These are phyloP conservation scores for Pteropus alecto DNA, from an alignment of 2,113 vertebrate species.

Conservation along the genomic window DNA sequence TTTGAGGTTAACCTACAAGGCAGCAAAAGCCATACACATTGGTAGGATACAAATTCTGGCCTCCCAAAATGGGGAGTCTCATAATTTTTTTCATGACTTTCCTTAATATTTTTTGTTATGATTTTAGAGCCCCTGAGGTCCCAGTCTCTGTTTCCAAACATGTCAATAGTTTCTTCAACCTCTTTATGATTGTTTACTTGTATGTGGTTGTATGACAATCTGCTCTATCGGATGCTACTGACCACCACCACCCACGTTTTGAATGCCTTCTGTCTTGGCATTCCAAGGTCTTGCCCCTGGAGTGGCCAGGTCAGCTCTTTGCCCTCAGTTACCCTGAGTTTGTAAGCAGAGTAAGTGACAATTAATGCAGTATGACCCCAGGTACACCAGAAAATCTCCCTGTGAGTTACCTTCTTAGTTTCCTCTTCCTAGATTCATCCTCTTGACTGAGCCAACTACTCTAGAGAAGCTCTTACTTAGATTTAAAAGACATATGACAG, in stretches of 20 bases:
- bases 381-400: neutral
- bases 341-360: neutral
- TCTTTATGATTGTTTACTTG: neutral
- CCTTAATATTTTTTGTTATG: neutral
- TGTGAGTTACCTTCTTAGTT: neutral
- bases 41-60: neutral
- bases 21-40: neutral
- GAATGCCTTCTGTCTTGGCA: neutral
- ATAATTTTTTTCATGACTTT: neutral
- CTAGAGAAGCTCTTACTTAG: neutral
- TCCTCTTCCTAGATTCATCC: neutral
- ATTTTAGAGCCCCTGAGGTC: neutral
- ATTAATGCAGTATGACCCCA: neutral
- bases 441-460: neutral
- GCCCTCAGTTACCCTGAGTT: neutral
- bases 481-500: neutral
- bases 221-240: neutral
- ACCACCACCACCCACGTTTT: neutral
- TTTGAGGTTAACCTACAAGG: neutral
- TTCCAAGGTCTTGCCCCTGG: neutral
- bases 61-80: neutral
- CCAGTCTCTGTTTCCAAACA: neutral
- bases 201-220: neutral
- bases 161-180: neutral
- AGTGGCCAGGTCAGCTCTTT: neutral